These are phyloP conservation scores for Leptatherina wallacei DNA, from an alignment of 2,797 vertebrate genomes.

Conservation along the genomic window DNA sequence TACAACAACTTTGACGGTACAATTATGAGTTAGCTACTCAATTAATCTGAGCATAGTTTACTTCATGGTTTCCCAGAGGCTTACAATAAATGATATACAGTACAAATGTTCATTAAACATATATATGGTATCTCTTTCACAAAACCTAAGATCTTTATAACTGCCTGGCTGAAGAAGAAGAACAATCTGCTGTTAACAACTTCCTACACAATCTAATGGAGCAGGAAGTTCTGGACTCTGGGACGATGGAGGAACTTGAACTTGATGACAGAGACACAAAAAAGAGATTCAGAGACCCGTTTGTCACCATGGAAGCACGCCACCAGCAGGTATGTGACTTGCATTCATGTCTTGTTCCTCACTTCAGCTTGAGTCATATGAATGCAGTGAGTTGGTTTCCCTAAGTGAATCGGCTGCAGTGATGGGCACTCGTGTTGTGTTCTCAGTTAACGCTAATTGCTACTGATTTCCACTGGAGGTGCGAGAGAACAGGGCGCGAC, in stretches of 20 bases:
- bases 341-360: neutral
- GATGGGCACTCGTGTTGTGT: neutral
- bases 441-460: constrained; percentile 29
- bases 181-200: constrained; percentile 81
- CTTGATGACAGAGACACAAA: constrained; percentile 77
- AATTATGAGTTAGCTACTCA: neutral
- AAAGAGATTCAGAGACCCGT: constrained; percentile 81
- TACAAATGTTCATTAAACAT: neutral
- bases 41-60: neutral
- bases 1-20: constrained; percentile 90
- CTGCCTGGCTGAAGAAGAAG: constrained; percentile 87
- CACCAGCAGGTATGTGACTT: constrained; percentile 89
- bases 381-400: neutral
- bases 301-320: constrained; percentile 90
- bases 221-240: constrained; percentile 82
- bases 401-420: constrained; percentile 11
- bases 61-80: neutral
- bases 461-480: constrained; percentile 79
- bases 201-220: constrained; percentile 91
- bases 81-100: neutral
- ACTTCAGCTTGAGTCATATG: neutral
- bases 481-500: constrained; percentile 87
- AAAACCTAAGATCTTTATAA: constrained; percentile 89
- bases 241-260: constrained; percentile 78
- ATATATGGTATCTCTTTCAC: neutral